Percentiles rank a stretch among this genome's conserved stretches.
phyloP scores from a whole-genome alignment of 2,797 vertebrate species.

The Acanthiza pusilla region DNA sequence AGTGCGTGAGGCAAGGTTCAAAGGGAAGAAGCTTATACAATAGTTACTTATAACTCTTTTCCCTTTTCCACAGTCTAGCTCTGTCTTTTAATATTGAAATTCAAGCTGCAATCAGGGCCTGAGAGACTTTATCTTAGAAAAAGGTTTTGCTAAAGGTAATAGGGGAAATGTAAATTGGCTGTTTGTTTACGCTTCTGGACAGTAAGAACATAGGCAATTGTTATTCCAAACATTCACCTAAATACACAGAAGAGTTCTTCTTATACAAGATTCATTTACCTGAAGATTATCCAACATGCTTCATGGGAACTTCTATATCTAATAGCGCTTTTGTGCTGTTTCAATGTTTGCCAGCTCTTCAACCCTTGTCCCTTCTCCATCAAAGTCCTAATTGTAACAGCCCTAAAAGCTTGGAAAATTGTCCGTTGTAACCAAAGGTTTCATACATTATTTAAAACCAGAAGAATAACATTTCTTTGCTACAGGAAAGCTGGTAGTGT shows the following conservation, averaged over 20 bases:
- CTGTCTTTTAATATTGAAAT: constrained; percentile 25
- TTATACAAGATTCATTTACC: constrained; percentile 26
- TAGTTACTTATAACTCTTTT: not conserved
- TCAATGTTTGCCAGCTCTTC: not conserved
- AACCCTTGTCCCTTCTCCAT: not conserved
- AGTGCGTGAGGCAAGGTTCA: constrained; percentile 42
- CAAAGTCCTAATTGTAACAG: not conserved
- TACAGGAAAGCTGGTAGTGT: not conserved
- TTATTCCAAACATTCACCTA: constrained; percentile 47
- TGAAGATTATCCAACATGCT: constrained; percentile 45
- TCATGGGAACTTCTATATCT: not conserved
- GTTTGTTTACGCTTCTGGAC: constrained; percentile 61
- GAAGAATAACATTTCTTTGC: not conserved
- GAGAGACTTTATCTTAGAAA: not conserved
- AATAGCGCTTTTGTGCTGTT: not conserved
- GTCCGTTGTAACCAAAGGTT: not conserved
- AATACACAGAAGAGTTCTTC: constrained; percentile 42
- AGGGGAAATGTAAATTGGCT: constrained; percentile 52
- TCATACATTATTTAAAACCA: not conserved
- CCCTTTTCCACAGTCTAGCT: not conserved
- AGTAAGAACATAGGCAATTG: constrained; percentile 38
- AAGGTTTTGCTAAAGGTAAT: constrained; percentile 24
- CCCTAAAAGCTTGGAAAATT: not conserved
- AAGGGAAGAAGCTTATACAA: constrained; percentile 27
- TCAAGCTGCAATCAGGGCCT: not conserved